phyloP scores from a whole-genome alignment of 1,140 invertebrate genomes.

The Pseudomyrmex sp. region DNA sequence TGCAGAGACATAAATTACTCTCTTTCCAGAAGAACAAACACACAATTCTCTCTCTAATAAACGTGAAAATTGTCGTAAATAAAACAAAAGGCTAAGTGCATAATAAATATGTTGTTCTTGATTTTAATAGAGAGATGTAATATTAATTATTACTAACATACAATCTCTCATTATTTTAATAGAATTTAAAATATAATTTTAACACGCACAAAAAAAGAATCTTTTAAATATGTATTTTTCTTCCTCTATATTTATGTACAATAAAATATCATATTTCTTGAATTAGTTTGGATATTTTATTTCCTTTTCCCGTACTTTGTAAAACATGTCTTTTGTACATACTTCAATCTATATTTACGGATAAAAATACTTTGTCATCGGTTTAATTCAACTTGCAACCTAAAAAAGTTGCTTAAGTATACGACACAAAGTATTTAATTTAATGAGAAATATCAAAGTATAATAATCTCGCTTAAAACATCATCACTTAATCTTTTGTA shows the following conservation, averaged over 20 bases:
- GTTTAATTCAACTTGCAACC: slow-evolving; percentile 17
- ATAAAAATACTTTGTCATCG: slow-evolving; percentile 39
- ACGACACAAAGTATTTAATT: no score
- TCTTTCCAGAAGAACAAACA: neutral
- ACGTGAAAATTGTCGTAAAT: no score
- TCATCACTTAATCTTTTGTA: no score
- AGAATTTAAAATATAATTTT: slow-evolving; percentile 34
- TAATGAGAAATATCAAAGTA: no score
- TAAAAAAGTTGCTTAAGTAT: neutral
- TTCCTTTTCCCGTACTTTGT: slow-evolving; percentile 69
- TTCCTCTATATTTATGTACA: slow-evolving; percentile 59
- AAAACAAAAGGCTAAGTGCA: slow-evolving; percentile 13
- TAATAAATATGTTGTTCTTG: neutral
- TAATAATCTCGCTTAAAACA: no score
- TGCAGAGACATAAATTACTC: slow-evolving; percentile 68
- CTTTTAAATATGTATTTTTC: slow-evolving; percentile 61
- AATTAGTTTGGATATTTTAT: slow-evolving; percentile 70
- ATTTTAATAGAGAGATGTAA: neutral
- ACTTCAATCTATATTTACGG: slow-evolving; percentile 46
- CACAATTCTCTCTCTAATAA: no score
- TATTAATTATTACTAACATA: slow-evolving; percentile 39
- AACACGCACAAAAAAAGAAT: slow-evolving; percentile 29
- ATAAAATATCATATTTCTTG: slow-evolving; percentile 63
- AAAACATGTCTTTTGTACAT: slow-evolving; percentile 30
- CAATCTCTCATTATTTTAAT: slow-evolving; percentile 29